phyloP scores from a whole-genome alignment of 1,140 invertebrate genomes.

The Drosophila auraria region DNA sequence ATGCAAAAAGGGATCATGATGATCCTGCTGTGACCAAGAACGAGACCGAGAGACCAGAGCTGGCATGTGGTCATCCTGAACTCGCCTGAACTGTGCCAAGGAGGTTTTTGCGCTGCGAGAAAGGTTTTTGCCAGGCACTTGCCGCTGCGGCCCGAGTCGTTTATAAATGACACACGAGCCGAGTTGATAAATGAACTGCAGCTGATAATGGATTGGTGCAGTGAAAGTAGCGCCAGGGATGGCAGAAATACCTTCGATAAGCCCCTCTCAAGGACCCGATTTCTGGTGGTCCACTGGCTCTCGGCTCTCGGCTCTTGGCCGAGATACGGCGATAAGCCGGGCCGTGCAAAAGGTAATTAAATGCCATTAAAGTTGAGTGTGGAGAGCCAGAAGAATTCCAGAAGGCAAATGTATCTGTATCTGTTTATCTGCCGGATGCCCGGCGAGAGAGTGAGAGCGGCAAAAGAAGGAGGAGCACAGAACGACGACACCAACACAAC shows the following conservation, averaged over 20 bases:
- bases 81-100: slow-evolving; percentile 51
- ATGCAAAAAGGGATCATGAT: slow-evolving; percentile 61
- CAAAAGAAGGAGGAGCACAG: slow-evolving; percentile 60
- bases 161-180: slow-evolving; percentile 73
- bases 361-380: slow-evolving; percentile 71
- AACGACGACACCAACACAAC: slow-evolving; percentile 43
- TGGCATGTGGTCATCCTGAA: slow-evolving; percentile 57
- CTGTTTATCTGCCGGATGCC: slow-evolving; percentile 67
- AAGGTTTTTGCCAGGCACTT: slow-evolving; percentile 57
- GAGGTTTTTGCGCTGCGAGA: slow-evolving; percentile 48
- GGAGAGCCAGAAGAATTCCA: slow-evolving; percentile 46
- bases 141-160: slow-evolving; percentile 32
- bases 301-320: background rate
- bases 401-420: slow-evolving; percentile 45
- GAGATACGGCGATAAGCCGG: slow-evolving; percentile 53
- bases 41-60: slow-evolving; percentile 9
- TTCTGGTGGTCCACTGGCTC: slow-evolving; percentile 61
- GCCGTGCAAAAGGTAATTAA: slow-evolving; percentile 72
- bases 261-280: slow-evolving; percentile 38
- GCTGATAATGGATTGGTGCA: slow-evolving; percentile 63
- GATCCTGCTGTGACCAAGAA: slow-evolving; percentile 62
- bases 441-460: slow-evolving; percentile 30
- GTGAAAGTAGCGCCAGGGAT: slow-evolving; percentile 76
- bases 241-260: slow-evolving; percentile 44
- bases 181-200: slow-evolving; percentile 74